phyloP scores from a whole-genome alignment of 2,113 vertebrate species.

The Athene noctua region DNA sequence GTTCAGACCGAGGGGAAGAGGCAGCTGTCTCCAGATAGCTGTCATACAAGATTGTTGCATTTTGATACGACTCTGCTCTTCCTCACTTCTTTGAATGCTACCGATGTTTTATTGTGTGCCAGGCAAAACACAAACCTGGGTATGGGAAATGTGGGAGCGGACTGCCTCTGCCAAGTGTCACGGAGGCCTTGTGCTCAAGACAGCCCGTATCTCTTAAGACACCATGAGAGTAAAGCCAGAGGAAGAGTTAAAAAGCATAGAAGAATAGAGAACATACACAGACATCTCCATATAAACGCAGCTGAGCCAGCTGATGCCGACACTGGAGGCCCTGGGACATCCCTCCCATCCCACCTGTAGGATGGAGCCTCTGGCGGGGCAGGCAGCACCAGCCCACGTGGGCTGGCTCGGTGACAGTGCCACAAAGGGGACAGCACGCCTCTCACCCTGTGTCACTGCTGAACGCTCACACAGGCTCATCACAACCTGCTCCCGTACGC shows the following conservation, averaged over 20 bases:
- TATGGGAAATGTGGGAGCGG: rapidly evolving
- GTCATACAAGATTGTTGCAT: not conserved
- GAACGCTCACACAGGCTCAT: not conserved
- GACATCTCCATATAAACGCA: not conserved
- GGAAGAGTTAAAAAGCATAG: not conserved
- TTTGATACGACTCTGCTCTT: not conserved
- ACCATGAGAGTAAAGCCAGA: not conserved
- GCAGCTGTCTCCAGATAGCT: not conserved
- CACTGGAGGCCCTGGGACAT: not conserved
- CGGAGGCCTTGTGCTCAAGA: rapidly evolving
- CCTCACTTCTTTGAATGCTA: not conserved
- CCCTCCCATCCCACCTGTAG: not conserved
- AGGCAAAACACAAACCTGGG: not conserved
- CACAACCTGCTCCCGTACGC: not conserved
- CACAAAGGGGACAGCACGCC: not conserved
- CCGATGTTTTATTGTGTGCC: not conserved
- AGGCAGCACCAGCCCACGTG: rapidly evolving
- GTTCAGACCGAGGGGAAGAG: not conserved
- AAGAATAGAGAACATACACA: not conserved
- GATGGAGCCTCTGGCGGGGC: not conserved
- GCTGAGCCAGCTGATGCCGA: not conserved
- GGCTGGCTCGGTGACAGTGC: not conserved
- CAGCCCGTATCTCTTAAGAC: not conserved
- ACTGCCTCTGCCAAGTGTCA: not conserved
- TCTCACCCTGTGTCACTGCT: not conserved